Evolutionary conservation across 2,113 vertebrate species (phyloP).

Genomic region (Aramus guarauna): DNA sequence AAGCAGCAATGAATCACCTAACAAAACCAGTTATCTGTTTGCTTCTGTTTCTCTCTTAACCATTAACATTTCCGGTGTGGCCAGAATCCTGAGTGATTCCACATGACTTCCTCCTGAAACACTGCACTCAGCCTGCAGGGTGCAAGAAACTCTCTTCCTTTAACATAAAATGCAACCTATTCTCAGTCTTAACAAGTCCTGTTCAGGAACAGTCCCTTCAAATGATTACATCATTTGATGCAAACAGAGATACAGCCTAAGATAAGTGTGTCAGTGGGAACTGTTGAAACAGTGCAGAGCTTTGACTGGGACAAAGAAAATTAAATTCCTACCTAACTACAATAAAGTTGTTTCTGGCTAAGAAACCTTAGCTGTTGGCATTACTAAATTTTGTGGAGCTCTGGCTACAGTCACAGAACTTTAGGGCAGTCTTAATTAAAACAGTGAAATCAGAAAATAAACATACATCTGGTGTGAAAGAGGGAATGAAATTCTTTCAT

Average conservation of each 20-base stretch:
- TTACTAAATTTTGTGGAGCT: neutral
- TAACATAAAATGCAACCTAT: neutral
- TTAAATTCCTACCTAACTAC: neutral
- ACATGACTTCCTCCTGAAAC: neutral
- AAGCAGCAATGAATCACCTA: neutral
- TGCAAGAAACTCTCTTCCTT: neutral
- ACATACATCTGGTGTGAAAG: neutral
- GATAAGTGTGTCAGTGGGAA: neutral
- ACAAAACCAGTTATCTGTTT: neutral
- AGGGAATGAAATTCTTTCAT: neutral
- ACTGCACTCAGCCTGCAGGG: neutral
- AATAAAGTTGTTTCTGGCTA: neutral
- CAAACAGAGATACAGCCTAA: neutral
- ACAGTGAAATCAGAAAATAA: neutral
- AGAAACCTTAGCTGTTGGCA: neutral
- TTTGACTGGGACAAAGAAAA: neutral
- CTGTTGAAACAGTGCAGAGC: neutral
- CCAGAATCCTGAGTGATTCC: neutral
- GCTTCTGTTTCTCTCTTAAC: slow-evolving; percentile 37
- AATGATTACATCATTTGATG: neutral
- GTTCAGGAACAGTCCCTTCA: neutral
- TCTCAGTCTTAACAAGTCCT: neutral
- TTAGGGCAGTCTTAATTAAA: neutral
- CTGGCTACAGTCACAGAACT: neutral
- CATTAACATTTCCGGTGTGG: neutral